These are phyloP conservation scores for Ochotona princeps DNA, from an alignment of 2,113 vertebrate genomes.

Conservation along the genomic window DNA sequence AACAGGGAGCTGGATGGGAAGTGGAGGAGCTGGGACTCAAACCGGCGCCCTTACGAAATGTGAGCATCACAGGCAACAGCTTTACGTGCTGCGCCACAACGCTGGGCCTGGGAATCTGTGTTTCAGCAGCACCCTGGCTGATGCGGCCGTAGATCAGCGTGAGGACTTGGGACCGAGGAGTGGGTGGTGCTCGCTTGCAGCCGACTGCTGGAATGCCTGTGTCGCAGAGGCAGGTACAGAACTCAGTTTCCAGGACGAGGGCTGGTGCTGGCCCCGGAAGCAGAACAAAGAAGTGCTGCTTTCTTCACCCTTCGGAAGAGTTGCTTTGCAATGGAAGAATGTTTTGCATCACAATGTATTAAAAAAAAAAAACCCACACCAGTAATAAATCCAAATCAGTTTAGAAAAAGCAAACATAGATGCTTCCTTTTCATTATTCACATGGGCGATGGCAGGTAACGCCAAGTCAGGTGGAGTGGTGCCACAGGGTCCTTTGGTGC, in stretches of 20 bases:
- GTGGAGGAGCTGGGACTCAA: too few relatives aligned
- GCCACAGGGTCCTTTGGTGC: too few relatives aligned
- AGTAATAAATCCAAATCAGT: neutral
- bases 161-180: neutral
- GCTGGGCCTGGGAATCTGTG: too few relatives aligned
- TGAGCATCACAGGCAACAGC: too few relatives aligned
- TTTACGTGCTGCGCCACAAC: too few relatives aligned
- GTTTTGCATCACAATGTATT: slow-evolving; percentile 21
- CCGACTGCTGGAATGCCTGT: neutral
- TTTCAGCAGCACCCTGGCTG: too few relatives aligned
- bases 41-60: too few relatives aligned
- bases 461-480: neutral
- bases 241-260: accelerated
- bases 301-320: neutral
- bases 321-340: neutral
- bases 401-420: slow-evolving; percentile 2
- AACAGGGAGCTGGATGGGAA: too few relatives aligned
- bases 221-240: neutral
- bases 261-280: neutral
- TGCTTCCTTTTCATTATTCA: neutral
- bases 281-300: neutral
- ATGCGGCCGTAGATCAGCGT: too few relatives aligned
- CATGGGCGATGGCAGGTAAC: neutral
- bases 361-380: neutral
- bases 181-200: neutral